A percentile compares a stretch with the other conserved stretches of the same genome.
phyloP scores from a whole-genome alignment of 2,797 vertebrate species.

The Spea hammondii region DNA sequence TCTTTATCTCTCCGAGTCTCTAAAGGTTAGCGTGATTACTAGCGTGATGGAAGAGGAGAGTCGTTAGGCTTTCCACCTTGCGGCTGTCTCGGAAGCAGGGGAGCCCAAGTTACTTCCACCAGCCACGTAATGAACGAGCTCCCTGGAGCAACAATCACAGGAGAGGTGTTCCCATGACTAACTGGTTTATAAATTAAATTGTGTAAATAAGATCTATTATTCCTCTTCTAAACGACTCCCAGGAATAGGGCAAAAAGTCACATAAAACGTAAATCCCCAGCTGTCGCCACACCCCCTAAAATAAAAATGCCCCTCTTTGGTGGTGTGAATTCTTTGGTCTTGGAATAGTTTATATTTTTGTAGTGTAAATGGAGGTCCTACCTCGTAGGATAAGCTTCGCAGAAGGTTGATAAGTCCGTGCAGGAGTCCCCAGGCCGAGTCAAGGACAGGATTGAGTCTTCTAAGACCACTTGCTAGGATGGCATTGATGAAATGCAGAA shows the following conservation, averaged over 20 bases:
- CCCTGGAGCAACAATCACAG: not conserved
- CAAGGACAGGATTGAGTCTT: not conserved
- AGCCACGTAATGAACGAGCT: not conserved
- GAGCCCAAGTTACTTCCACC: not conserved
- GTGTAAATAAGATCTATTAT: not conserved
- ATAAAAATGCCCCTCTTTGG: too few relatives aligned
- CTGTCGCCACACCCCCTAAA: too few relatives aligned
- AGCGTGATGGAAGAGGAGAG: not conserved
- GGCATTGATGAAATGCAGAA: not conserved
- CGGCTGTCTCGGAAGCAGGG: not conserved
- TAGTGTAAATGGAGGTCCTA: not conserved
- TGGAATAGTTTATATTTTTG: too few relatives aligned
- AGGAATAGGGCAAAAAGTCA: not conserved
- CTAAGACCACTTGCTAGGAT: not conserved
- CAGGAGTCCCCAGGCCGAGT: not conserved
- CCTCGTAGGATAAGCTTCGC: not conserved
- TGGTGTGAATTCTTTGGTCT: too few relatives aligned
- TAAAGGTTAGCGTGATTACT: not conserved
- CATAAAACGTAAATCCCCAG: not conserved
- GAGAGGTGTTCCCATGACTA: not conserved
- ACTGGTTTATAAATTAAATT: not conserved
- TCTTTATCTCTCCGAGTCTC: too few relatives aligned
- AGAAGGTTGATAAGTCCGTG: not conserved
- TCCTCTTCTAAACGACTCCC: not conserved
- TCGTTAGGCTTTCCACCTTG: not conserved